phyloP scores from a whole-genome alignment of 2,888 invertebrate genomes.

The Cataglyphis altisquamis region DNA sequence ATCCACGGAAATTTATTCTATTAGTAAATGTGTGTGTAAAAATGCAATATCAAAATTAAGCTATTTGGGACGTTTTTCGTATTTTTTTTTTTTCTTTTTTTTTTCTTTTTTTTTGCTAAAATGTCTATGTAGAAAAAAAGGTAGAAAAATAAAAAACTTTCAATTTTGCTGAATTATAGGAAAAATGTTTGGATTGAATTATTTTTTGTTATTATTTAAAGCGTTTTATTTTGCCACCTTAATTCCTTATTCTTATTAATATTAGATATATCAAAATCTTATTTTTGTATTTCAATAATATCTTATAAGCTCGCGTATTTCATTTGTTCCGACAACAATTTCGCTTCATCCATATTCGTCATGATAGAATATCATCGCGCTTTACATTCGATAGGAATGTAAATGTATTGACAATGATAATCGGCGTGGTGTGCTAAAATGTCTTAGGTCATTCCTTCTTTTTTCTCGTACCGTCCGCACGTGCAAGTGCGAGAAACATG shows the following conservation, averaged over 20 bases:
- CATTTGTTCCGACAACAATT: not conserved
- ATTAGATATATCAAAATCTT: not conserved
- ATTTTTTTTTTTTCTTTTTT: no score
- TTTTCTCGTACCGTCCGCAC: constrained; percentile 39
- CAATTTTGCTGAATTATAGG: not conserved
- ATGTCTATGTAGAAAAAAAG: not conserved
- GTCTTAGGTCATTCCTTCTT: constrained; percentile 52
- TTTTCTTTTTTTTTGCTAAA: no score
- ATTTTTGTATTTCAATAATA: not conserved
- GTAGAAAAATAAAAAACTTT: not conserved
- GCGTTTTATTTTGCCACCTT: not conserved
- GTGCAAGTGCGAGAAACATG: constrained; percentile 47
- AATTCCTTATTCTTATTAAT: not conserved
- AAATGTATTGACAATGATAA: constrained; percentile 1
- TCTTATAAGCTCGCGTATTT: not conserved
- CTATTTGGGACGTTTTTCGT: no score
- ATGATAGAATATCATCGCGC: not conserved
- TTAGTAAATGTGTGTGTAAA: no score
- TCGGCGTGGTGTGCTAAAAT: constrained; percentile 3
- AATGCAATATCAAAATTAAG: no score
- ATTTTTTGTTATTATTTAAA: not conserved
- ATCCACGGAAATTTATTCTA: no score
- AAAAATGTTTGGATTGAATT: not conserved
- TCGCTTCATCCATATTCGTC: not conserved
- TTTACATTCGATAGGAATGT: not conserved